These are phyloP conservation scores for Aldabrachelys gigantea DNA, from an alignment of 2,113 vertebrate species.

Conservation along the genomic window DNA sequence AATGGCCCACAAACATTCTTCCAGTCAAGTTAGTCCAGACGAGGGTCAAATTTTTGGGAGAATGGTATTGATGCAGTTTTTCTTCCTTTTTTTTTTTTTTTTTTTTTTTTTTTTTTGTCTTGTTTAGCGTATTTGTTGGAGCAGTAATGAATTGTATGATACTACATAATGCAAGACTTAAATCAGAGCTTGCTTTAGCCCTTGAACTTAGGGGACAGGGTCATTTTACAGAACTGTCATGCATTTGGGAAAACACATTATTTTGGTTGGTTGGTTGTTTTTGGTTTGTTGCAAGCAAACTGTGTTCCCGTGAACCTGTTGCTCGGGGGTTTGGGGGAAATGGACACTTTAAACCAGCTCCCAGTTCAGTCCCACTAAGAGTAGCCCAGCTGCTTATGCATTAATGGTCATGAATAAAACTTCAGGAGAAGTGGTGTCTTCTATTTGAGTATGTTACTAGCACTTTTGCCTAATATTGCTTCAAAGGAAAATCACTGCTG, in stretches of 20 bases:
- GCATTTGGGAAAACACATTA: neutral
- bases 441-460: neutral
- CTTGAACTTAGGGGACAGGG: neutral
- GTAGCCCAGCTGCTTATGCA: constrained; percentile 1
- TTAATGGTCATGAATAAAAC: neutral
- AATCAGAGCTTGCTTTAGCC: neutral
- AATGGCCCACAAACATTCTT: neutral
- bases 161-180: neutral
- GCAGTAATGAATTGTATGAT: neutral
- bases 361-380: constrained; percentile 5
- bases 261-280: accelerated
- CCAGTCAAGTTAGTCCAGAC: neutral
- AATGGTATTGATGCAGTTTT: neutral
- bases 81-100: neutral
- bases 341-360: neutral
- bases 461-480: neutral
- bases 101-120: neutral
- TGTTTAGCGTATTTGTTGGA: neutral
- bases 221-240: neutral
- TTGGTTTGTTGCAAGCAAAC: neutral
- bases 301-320: neutral
- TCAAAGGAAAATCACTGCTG: neutral
- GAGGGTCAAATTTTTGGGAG: neutral
- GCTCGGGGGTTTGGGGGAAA: neutral
- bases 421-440: neutral